These are phyloP conservation scores for Mactromeris polynyma DNA, from an alignment of 2,888 invertebrate genomes.

Conservation along the genomic window DNA sequence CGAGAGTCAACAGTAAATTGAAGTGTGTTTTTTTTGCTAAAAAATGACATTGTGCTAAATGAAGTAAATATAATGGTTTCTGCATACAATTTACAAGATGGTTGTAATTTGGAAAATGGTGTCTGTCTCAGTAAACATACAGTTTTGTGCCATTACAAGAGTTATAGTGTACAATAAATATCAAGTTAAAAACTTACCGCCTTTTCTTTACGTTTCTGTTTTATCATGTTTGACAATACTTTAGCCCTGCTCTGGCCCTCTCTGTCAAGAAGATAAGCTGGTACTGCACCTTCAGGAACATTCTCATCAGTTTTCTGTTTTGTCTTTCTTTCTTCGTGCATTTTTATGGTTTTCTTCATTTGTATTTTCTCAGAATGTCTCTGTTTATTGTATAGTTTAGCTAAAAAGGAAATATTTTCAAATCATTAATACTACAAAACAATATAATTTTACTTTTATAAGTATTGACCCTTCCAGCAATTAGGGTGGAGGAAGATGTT, in stretches of 20 bases:
- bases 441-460: background rate
- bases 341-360: conserved; percentile 99
- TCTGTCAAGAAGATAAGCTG: conserved; percentile 98
- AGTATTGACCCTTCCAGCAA: too few relatives aligned
- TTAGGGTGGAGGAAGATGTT: too few relatives aligned
- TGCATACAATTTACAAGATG: too few relatives aligned
- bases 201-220: conserved; percentile 99
- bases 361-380: conserved; percentile 99
- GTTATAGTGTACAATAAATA: too few relatives aligned
- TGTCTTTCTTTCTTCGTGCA: conserved; percentile 97
- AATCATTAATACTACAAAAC: background rate
- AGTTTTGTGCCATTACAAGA: too few relatives aligned
- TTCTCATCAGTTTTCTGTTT: conserved; percentile 91
- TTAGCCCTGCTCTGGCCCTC: conserved; percentile 97
- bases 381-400: conserved; percentile 98
- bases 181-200: conserved; percentile 89
- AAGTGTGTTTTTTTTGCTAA: too few relatives aligned
- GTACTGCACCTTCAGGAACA: conserved; percentile 96
- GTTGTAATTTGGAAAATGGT: too few relatives aligned
- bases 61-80: too few relatives aligned
- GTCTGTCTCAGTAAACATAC: too few relatives aligned
- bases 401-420: conserved; percentile 85
- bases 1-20: too few relatives aligned
- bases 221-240: conserved; percentile 99
- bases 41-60: too few relatives aligned